Percentiles rank a stretch among this genome's conserved stretches.
phyloP scores from a whole-genome alignment of 2,797 vertebrate genomes.

The Salmo trutta region DNA sequence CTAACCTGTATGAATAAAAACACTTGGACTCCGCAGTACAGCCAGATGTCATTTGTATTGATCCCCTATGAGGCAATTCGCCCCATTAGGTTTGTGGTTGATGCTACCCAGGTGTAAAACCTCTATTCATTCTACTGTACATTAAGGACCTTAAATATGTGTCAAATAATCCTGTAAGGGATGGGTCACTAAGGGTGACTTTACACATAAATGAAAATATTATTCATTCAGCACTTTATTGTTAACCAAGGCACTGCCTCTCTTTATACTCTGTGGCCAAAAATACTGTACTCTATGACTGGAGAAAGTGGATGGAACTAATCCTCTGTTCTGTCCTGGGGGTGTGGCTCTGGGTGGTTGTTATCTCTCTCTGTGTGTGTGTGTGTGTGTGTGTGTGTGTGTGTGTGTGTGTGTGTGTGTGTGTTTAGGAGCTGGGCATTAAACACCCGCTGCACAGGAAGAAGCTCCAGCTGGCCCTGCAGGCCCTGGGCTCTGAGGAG shows the following conservation, averaged over 20 bases:
- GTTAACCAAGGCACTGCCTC: not conserved
- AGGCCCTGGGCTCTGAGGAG: slow-evolving; percentile 95
- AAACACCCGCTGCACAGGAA: slow-evolving; percentile 92
- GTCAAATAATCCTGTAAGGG: not conserved
- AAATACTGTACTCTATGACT: not conserved
- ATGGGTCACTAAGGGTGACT: not conserved
- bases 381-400: slow-evolving; percentile 7
- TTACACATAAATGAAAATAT: not conserved
- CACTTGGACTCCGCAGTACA: not conserved
- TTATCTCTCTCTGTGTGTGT: slow-evolving; percentile 4
- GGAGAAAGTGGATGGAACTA: slow-evolving; percentile 3
- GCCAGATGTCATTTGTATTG: not conserved
- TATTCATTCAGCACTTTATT: not conserved
- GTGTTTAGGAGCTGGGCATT: slow-evolving; percentile 90
- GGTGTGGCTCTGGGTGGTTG: not conserved
- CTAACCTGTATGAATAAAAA: not conserved
- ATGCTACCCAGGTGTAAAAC: too few relatives aligned
- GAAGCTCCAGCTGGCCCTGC: slow-evolving; percentile 94
- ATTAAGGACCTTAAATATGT: not conserved
- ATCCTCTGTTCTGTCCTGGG: not conserved
- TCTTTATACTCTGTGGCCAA: not conserved
- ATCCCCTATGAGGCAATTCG: not conserved
- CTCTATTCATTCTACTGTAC: not conserved
- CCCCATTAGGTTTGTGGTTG: too few relatives aligned
- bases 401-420: slow-evolving; percentile 14